These are phyloP conservation scores for Bactericera cockerelli DNA, from an alignment of 1,140 invertebrate species.

Conservation along the genomic window DNA sequence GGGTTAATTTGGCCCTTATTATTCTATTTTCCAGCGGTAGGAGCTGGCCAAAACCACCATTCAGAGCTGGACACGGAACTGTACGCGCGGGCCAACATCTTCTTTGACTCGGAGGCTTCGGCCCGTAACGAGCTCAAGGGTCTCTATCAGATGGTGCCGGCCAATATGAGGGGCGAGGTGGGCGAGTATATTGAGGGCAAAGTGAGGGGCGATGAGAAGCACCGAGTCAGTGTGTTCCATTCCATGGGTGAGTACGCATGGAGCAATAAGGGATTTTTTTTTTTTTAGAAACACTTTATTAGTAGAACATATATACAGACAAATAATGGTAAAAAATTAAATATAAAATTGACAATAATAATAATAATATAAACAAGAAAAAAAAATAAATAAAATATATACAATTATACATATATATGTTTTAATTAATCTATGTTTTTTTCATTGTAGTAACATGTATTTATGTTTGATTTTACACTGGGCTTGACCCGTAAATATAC, in stretches of 20 bases:
- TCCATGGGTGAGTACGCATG: conserved; percentile 26
- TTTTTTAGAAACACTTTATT: no score
- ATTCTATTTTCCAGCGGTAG: conserved; percentile 28
- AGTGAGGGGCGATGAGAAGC: conserved; percentile 12
- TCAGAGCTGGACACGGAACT: conserved; percentile 28
- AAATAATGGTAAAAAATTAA: no score
- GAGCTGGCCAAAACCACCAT: conserved; percentile 28
- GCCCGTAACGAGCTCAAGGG: conserved; percentile 28
- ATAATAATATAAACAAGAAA: no score
- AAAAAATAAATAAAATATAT: no score
- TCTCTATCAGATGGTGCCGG: conserved; percentile 21
- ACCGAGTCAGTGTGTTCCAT: conserved; percentile 26
- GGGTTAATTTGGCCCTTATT: no score
- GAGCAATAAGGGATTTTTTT: not conserved
- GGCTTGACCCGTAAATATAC: no score
- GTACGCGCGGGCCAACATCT: conserved; percentile 27
- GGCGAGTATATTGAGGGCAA: conserved; percentile 26
- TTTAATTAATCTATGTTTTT: no score
- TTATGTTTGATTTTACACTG: no score
- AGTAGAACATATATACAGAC: no score
- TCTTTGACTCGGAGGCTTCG: conserved; percentile 28
- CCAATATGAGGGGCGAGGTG: conserved; percentile 27
- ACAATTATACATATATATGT: no score
- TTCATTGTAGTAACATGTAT: no score
- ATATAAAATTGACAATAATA: no score